Evolutionary conservation across 2,888 invertebrate genomes (phyloP), one percentile per base, ranked within the genome.

Genomic region (Agrilus cyanescens): DNA sequence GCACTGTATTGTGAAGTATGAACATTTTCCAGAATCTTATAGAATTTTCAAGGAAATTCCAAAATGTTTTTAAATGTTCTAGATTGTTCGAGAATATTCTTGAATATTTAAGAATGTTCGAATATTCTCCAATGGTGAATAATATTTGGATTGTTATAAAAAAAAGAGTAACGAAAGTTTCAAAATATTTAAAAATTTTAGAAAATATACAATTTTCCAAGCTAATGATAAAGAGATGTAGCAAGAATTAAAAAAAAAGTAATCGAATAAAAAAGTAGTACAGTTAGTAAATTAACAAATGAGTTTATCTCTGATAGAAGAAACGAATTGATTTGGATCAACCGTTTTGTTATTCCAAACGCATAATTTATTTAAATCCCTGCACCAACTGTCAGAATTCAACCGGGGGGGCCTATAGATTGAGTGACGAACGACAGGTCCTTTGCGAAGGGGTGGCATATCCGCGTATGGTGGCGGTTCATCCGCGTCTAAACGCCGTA

Each of bases 351-450:
- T 25, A 25, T 25, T 38, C 37, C 29, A 43, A 58, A 56, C 57
- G 54, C 55, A 55, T 54, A 51, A 49, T 55, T 60, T 60, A 62
- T 62, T 60, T 54, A 60, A 61, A 63, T 59, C 58, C 57, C 48
- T 47, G 51, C 50, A 55, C 60, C 63, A 63, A 62, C 60, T 61
- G 63, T 62, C 60, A 54, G 44, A 41, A 39, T 34, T 35, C 20
- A 46, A 46, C 45, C 48, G 52, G 51, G 58, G 56, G 56, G 54
- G 47, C 53, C 48, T 45, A 30, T 40, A 46, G 44, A 25, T 25
- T 25, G 25, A 25, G 25, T 37, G 41, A 41, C 38, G 44, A 34
- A 15, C 33, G 15, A 33, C 33, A 33, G 14, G 33, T 15, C 33
- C 14, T 15, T 15, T 15, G 15, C 15, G 34, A 35, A 25, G 40